phyloP scores from a whole-genome alignment of 1,140 invertebrate species.

The Lepidostoma basale region DNA sequence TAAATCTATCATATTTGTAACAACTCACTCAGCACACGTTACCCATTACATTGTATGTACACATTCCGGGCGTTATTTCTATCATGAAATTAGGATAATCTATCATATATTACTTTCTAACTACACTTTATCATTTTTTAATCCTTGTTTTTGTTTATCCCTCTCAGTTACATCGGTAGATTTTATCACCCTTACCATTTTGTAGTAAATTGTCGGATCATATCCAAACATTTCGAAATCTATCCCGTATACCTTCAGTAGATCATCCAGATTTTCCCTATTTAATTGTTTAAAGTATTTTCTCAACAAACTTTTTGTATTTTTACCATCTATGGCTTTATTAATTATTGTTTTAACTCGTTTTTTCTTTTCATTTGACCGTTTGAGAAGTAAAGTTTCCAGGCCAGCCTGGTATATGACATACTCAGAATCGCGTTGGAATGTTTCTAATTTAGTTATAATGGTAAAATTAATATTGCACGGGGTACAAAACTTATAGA shows the following conservation, averaged over 20 bases:
- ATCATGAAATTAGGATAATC: no score
- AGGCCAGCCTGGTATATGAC: conserved; percentile 67
- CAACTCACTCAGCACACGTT: no score
- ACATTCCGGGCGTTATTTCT: no score
- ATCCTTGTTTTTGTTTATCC: background rate
- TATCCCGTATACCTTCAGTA: conserved; percentile 73
- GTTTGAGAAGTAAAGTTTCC: conserved; percentile 61
- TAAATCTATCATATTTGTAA: no score
- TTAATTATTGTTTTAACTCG: conserved; percentile 60
- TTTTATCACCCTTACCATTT: conserved; percentile 54
- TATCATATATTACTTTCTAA: no score
- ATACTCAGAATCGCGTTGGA: conserved; percentile 70
- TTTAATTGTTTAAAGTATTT: conserved; percentile 70
- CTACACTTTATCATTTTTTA: no score
- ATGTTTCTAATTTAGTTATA: conserved; percentile 72
- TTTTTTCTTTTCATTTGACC: conserved; percentile 59
- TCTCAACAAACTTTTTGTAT: conserved; percentile 61
- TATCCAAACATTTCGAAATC: conserved; percentile 77
- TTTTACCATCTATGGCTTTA: conserved; percentile 60
- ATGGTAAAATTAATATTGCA: conserved; percentile 72
- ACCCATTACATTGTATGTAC: no score
- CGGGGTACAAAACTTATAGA: conserved; percentile 75
- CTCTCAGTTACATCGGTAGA: background rate
- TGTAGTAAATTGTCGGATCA: conserved; percentile 61
- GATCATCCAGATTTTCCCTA: conserved; percentile 62